phyloP scores from a whole-genome alignment of 2,113 vertebrate species.

The Hippoglossus stenolepis region DNA sequence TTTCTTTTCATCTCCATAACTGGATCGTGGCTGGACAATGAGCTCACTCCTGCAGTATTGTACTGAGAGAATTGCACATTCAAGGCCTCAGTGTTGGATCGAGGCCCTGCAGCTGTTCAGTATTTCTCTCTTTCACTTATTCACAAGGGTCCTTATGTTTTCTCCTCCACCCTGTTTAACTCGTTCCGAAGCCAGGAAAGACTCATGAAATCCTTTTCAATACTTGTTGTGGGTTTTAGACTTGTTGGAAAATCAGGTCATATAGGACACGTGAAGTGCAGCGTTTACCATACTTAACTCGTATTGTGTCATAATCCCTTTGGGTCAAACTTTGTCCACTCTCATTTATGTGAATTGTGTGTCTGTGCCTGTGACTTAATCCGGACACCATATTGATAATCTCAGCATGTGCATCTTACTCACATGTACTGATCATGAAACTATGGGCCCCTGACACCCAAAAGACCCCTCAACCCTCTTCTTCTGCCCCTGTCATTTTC shows the following conservation, averaged over 20 bases:
- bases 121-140: slow-evolving; percentile 30
- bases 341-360: slow-evolving; percentile 29
- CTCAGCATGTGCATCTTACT: slow-evolving; percentile 29
- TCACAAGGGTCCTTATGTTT: slow-evolving; percentile 32
- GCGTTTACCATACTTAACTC: background rate
- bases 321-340: slow-evolving; percentile 19
- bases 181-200: background rate
- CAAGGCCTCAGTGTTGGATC: slow-evolving; percentile 45
- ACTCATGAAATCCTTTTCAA: background rate
- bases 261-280: background rate
- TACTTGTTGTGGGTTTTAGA: background rate
- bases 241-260: background rate
- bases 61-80: slow-evolving; percentile 14
- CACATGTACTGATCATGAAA: background rate
- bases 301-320: slow-evolving; percentile 25
- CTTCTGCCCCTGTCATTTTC: background rate
- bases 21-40: background rate
- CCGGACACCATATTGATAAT: slow-evolving; percentile 31
- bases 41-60: background rate
- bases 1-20: slow-evolving; percentile 5
- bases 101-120: slow-evolving; percentile 39
- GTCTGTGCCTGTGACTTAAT: slow-evolving; percentile 46
- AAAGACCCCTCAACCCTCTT: background rate
- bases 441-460: background rate
- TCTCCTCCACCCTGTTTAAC: slow-evolving; percentile 31